Conservation (phyloP, 2,113 vertebrate genomes). For the Vidua macroura region DNA sequence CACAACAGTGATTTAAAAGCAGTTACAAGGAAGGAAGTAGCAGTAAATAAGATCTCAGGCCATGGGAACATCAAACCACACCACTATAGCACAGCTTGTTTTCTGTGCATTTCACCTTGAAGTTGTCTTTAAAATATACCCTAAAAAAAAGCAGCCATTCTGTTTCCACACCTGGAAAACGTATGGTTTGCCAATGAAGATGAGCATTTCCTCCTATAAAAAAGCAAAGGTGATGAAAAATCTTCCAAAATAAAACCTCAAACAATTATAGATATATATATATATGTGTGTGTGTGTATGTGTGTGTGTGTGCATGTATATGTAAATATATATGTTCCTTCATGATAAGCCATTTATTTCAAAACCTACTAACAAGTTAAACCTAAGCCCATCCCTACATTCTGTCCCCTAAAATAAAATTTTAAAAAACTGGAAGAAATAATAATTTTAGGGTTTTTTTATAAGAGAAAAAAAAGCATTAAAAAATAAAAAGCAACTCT, state of each 20-base stretch:
- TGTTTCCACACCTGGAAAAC: neutral
- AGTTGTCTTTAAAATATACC: neutral
- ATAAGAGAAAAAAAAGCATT: neutral
- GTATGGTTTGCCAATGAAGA: neutral
- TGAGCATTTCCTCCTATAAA: neutral
- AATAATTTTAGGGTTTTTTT: neutral
- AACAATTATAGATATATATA: neutral
- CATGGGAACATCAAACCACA: neutral
- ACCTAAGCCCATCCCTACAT: neutral
- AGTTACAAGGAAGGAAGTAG: neutral
- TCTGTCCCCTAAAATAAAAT: neutral
- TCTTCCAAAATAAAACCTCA: neutral
- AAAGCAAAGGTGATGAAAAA: neutral
- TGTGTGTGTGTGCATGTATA: neutral
- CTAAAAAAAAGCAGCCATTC: neutral
- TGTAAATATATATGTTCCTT: neutral
- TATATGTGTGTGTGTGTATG: no score
- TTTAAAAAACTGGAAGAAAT: neutral
- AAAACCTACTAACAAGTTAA: neutral
- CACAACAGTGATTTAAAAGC: neutral
- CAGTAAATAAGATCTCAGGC: neutral
- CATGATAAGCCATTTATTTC: neutral
- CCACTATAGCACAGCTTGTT: neutral
- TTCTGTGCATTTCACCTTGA: neutral
- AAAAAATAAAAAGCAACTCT: neutral